Evolutionary conservation across 2,888 invertebrate genomes (phyloP).

Genomic region (Phania funesta): DNA sequence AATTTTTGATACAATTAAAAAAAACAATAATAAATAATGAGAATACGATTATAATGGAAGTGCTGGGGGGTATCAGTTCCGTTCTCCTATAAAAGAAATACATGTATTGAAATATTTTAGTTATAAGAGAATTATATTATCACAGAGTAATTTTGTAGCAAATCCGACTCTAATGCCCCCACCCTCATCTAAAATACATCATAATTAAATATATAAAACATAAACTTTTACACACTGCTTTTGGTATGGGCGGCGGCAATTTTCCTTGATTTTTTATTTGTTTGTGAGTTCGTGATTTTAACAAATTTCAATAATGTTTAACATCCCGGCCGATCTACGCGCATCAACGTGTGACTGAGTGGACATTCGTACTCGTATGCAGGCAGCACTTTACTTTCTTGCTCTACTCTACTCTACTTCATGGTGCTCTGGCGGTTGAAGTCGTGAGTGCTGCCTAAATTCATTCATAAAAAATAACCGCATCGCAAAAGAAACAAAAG

Average conservation of each 20-base stretch:
- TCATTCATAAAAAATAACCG: constrained; percentile 66
- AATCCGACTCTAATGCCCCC: no score
- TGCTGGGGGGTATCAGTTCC: no score
- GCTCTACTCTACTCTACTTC: constrained; percentile 64
- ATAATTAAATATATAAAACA: no score
- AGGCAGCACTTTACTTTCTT: constrained; percentile 67
- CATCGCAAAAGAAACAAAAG: constrained; percentile 37
- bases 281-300: constrained; percentile 73
- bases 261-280: constrained; percentile 19
- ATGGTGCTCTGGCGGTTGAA: constrained; percentile 24
- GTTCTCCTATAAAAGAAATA: no score
- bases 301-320: constrained; percentile 78
- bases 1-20: no score
- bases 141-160: no score
- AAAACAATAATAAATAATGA: no score
- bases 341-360: constrained; percentile 63
- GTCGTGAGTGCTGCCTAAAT: constrained; percentile 63
- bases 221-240: no score
- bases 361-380: constrained; percentile 63
- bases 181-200: no score
- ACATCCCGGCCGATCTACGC: constrained; percentile 70
- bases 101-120: no score
- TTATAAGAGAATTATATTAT: no score
- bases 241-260: constrained; percentile 16
- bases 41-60: no score